Conservation (phyloP, 2,113 vertebrate genomes). For the Sinocyclocheilus rhinocerous region DNA sequence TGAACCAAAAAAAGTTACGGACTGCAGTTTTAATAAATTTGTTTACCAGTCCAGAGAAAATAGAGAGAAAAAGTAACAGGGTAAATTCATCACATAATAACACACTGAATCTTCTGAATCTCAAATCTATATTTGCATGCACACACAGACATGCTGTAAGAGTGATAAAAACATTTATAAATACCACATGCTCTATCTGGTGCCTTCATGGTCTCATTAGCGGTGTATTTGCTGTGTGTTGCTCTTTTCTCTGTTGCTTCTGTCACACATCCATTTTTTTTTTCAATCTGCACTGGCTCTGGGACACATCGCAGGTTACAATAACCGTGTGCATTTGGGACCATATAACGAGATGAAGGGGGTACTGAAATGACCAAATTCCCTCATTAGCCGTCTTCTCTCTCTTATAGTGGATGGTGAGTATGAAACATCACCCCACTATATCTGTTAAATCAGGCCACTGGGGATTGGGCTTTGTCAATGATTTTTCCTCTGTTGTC, state of each 20-base stretch:
- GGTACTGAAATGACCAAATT: slow-evolving; percentile 46
- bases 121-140: not conserved
- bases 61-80: not conserved
- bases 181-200: not conserved
- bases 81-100: not conserved
- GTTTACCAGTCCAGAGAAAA: not conserved
- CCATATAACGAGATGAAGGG: slow-evolving; percentile 45
- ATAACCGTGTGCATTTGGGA: slow-evolving; percentile 49
- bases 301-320: slow-evolving; percentile 44
- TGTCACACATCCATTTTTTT: slow-evolving; percentile 29
- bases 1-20: no score
- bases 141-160: not conserved
- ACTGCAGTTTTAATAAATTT: not conserved
- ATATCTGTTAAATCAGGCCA: slow-evolving; percentile 60
- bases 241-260: slow-evolving; percentile 31
- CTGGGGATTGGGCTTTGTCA: slow-evolving; percentile 55
- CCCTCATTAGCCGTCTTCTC: slow-evolving; percentile 45
- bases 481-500: slow-evolving; percentile 65
- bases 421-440: slow-evolving; percentile 52
- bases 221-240: not conserved
- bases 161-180: not conserved
- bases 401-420: slow-evolving; percentile 29
- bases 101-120: not conserved
- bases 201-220: slow-evolving; percentile 7
- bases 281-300: not conserved